These are phyloP conservation scores for Tenodera sinensis DNA, from an alignment of 2,888 invertebrate genomes.

Conservation along the genomic window DNA sequence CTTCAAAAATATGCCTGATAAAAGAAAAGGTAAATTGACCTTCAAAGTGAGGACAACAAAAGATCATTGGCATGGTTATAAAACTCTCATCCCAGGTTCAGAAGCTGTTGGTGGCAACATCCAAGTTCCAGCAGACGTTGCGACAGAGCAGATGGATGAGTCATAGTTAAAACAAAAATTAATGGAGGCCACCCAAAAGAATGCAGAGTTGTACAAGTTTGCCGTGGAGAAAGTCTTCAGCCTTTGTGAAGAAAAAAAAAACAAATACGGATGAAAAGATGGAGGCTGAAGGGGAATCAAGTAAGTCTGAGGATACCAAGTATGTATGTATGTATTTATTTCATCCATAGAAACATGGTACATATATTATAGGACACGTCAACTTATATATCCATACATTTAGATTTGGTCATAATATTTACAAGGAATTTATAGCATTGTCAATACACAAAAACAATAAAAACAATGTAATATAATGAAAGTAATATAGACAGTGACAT, in stretches of 20 bases:
- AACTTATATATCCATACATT: too few species aligned
- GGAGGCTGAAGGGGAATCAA: neutral
- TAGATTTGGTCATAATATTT: too few species aligned
- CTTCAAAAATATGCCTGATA: slow-evolving; percentile 61
- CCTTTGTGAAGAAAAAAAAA: neutral
- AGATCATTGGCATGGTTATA: slow-evolving; percentile 27
- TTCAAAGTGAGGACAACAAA: slow-evolving; percentile 29
- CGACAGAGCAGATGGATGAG: neutral
- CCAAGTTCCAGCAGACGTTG: slow-evolving; percentile 25
- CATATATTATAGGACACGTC: too few species aligned
- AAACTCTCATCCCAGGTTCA: too few species aligned
- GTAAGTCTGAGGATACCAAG: neutral
- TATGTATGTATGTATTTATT: too few species aligned
- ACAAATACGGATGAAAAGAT: neutral
- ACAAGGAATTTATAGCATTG: too few species aligned
- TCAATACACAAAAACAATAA: too few species aligned
- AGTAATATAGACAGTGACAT: too few species aligned
- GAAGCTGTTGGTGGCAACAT: slow-evolving; percentile 33
- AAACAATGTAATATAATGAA: too few species aligned
- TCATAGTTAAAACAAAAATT: slow-evolving; percentile 53
- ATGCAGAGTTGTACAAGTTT: slow-evolving; percentile 57
- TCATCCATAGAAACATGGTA: too few species aligned
- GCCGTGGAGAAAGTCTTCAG: slow-evolving; percentile 47
- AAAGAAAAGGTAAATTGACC: slow-evolving; percentile 31
- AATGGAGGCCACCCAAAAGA: slow-evolving; percentile 52